These are phyloP conservation scores for Fringilla coelebs DNA, from an alignment of 2,797 vertebrate genomes.

Conservation along the genomic window DNA sequence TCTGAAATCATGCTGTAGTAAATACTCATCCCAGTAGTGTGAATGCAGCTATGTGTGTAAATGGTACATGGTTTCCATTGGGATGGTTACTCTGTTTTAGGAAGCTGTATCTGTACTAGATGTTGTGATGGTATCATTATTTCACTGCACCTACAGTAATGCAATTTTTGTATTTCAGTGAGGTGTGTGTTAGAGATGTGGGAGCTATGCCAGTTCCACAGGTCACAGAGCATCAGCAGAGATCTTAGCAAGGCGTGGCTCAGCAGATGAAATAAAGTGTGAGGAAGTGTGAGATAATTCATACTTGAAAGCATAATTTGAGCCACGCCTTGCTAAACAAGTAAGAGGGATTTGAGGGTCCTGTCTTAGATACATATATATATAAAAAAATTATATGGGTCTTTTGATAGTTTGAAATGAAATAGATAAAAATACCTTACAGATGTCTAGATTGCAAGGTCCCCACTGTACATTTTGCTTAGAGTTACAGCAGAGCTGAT, in stretches of 20 bases:
- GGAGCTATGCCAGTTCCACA: not conserved
- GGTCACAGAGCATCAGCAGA: not conserved
- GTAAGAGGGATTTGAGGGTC: not conserved
- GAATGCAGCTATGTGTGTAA: not conserved
- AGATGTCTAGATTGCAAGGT: not conserved
- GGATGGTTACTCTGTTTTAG: not conserved
- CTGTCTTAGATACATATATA: not conserved
- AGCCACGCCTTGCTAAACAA: no score
- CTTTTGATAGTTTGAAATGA: not conserved
- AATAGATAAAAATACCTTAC: not conserved
- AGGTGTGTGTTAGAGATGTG: not conserved
- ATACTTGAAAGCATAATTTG: no score
- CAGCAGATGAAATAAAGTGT: no score
- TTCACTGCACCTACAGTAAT: not conserved
- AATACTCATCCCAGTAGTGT: no score
- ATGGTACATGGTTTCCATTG: not conserved
- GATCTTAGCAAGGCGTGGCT: not conserved
- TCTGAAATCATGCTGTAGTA: not conserved
- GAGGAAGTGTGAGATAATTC: no score
- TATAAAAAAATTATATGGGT: no score
- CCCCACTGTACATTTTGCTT: rapidly evolving
- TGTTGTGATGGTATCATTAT: not conserved
- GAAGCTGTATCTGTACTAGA: not conserved
- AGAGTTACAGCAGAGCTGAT: not conserved
- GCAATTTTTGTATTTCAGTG: not conserved